Percentiles rank a stretch among this genome's conserved stretches.
Evolutionary conservation across 2,797 vertebrate species (phyloP).

Genomic region (Falco rusticolus): DNA sequence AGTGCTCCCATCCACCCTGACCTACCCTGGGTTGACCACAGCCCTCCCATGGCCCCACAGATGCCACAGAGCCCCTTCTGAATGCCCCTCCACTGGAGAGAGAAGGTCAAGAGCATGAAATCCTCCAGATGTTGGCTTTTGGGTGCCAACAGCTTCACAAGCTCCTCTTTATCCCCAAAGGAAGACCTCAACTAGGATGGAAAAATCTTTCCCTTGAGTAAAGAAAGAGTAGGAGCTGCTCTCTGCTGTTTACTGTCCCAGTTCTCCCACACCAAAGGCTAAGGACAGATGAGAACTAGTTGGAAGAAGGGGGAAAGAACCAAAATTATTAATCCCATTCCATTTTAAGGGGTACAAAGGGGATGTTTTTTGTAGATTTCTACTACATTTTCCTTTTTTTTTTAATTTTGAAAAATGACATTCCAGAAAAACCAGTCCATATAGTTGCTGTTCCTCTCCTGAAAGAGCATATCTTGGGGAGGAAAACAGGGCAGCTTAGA

Average conservation of each 20-base stretch:
- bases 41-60: fast-evolving
- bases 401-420: not conserved
- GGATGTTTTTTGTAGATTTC: not conserved
- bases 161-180: not conserved
- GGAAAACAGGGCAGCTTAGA: not conserved
- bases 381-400: not conserved
- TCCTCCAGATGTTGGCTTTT: not conserved
- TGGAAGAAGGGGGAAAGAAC: not conserved
- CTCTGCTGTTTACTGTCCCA: not conserved
- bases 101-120: not conserved
- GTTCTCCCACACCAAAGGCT: not conserved
- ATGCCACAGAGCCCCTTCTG: not conserved
- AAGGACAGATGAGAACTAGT: not conserved
- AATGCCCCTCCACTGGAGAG: not conserved
- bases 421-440: not conserved
- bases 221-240: not conserved
- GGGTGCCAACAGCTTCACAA: not conserved
- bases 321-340: not conserved
- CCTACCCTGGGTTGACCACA: not conserved
- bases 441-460: not conserved
- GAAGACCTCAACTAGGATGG: not conserved
- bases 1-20: not conserved
- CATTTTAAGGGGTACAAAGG: not conserved
- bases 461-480: not conserved
- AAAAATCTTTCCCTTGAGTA: not conserved